These are phyloP conservation scores for Tupaia chinensis DNA, from an alignment of 2,113 vertebrate genomes.

Conservation along the genomic window DNA sequence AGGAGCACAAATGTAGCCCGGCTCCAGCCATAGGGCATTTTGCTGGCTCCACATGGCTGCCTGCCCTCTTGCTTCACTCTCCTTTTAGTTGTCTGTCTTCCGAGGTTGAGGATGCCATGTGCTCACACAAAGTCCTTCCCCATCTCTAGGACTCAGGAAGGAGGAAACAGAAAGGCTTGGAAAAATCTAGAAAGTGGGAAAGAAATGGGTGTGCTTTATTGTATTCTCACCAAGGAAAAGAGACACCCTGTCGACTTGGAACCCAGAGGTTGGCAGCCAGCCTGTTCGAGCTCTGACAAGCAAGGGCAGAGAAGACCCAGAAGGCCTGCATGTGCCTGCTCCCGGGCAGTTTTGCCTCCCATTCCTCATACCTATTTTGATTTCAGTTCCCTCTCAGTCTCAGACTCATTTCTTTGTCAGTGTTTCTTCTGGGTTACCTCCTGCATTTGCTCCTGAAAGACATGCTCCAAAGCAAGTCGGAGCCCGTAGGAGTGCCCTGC, in stretches of 20 bases:
- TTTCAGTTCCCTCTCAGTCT: not conserved
- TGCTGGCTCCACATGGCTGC: not conserved
- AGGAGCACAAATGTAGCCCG: rapidly evolving
- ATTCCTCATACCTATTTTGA: not conserved
- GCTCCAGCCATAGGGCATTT: not conserved
- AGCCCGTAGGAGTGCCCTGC: too few species aligned
- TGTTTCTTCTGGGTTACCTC: not conserved
- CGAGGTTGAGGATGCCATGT: not conserved
- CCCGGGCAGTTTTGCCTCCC: rapidly evolving
- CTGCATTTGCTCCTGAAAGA: not conserved
- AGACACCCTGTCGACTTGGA: too few species aligned
- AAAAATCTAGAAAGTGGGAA: not conserved
- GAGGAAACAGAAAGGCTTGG: not conserved
- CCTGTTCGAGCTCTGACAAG: not conserved
- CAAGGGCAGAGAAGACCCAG: not conserved
- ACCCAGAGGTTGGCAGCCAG: not conserved
- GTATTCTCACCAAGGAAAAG: not conserved
- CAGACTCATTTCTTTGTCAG: not conserved
- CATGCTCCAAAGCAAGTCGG: too few species aligned
- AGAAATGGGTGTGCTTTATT: not conserved
- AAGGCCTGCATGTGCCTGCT: not conserved
- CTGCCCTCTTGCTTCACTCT: not conserved
- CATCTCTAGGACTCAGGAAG: not conserved
- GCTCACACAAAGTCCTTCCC: not conserved
- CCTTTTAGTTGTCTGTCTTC: not conserved